Conservation (phyloP, 2,888 invertebrate genomes). For the Drosophila leonis region DNA sequence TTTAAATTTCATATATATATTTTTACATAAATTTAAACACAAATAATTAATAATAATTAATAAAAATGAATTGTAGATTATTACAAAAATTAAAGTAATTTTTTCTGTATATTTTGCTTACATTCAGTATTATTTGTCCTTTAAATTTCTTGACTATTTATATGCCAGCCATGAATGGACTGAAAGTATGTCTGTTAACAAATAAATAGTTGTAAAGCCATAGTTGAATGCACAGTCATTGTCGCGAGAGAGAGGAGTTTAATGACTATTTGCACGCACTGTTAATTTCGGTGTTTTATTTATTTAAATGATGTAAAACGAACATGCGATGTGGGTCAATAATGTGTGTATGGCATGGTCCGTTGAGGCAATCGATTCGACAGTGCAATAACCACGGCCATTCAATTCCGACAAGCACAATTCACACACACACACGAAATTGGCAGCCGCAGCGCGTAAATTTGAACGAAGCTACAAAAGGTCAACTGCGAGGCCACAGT, state of each 20-base stretch:
- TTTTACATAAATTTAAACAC: too few relatives aligned
- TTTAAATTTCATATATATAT: too few relatives aligned
- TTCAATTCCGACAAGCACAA: slow-evolving; percentile 36
- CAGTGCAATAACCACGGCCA: slow-evolving; percentile 39
- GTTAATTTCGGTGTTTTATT: slow-evolving; percentile 29
- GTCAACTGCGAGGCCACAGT: slow-evolving; percentile 37
- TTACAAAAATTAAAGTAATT: background rate
- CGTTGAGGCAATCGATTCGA: slow-evolving; percentile 43
- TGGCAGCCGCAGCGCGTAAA: slow-evolving; percentile 35
- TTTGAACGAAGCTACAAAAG: slow-evolving; percentile 44
- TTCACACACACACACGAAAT: slow-evolving; percentile 14
- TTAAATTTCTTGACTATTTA: background rate
- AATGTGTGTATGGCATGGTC: slow-evolving; percentile 33
- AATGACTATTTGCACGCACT: slow-evolving; percentile 12
- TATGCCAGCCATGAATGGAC: background rate
- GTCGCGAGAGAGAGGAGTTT: slow-evolving; percentile 1
- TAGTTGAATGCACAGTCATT: background rate
- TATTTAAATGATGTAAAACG: slow-evolving; percentile 62
- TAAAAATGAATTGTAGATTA: too few relatives aligned
- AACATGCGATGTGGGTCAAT: slow-evolving; percentile 71
- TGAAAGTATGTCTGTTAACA: background rate
- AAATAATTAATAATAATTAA: too few relatives aligned
- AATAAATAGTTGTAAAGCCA: background rate
- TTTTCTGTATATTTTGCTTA: background rate
- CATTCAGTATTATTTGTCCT: background rate